phyloP scores from a whole-genome alignment of 2,888 invertebrate species.

The Gari tellinella region DNA sequence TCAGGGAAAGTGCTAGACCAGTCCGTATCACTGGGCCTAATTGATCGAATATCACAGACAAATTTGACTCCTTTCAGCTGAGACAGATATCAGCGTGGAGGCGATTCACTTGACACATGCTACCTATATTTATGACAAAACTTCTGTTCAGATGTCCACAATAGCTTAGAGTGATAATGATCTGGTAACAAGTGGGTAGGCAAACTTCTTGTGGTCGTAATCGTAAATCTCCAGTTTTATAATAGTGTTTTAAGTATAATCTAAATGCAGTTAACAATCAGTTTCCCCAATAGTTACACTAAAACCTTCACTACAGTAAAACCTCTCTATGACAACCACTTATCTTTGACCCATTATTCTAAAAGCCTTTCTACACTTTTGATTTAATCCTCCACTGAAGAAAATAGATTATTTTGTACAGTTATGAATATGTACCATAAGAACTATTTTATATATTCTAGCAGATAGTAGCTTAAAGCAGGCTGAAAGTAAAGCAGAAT shows the following conservation, averaged over 20 bases:
- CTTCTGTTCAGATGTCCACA: background rate
- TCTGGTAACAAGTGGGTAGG: background rate
- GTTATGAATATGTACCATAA: too few species aligned
- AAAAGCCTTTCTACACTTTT: too few species aligned
- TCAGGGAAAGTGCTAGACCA: too few species aligned
- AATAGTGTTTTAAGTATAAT: constrained; percentile 1
- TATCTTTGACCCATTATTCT: too few species aligned
- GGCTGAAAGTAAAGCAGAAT: too few species aligned
- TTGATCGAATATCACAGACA: constrained; percentile 1
- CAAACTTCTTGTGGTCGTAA: background rate
- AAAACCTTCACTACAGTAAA: too few species aligned
- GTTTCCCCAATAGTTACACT: too few species aligned
- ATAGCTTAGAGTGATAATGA: constrained; percentile 2
- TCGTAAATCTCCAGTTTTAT: constrained; percentile 3
- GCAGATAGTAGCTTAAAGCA: too few species aligned
- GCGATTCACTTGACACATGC: constrained; percentile 3
- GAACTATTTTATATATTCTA: too few species aligned
- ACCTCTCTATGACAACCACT: too few species aligned
- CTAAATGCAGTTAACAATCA: background rate
- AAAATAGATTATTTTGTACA: too few species aligned
- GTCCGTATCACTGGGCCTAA: background rate
- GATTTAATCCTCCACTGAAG: too few species aligned
- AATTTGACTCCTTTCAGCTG: constrained; percentile 2
- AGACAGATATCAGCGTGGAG: background rate
- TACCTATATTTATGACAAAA: constrained; percentile 7